Evolutionary conservation across 2,888 invertebrate species (phyloP).

Genomic region (Zygothrica quintamaculata): DNA sequence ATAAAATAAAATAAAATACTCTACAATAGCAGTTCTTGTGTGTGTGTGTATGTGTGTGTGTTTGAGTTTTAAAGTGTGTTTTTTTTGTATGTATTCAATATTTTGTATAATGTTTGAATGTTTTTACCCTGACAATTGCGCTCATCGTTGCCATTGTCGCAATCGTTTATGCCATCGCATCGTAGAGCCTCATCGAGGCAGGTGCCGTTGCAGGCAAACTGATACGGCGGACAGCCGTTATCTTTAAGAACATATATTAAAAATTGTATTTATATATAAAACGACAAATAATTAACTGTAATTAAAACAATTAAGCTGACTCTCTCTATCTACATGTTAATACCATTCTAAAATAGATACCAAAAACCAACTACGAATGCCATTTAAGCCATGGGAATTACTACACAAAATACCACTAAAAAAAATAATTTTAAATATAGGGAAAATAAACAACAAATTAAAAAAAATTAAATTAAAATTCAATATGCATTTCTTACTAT

Average conservation of each 20-base stretch:
- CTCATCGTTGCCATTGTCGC: constrained; percentile 86
- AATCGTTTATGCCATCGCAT: constrained; percentile 87
- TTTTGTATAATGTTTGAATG: constrained; percentile 11
- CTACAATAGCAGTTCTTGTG: neutral
- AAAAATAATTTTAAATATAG: neutral
- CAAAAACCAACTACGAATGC: constrained; percentile 12
- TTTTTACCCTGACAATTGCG: constrained; percentile 81
- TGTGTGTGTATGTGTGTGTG: constrained; percentile 7
- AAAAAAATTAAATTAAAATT: neutral
- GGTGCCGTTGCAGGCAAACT: constrained; percentile 82
- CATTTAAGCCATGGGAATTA: neutral
- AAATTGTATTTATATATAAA: constrained; percentile 22
- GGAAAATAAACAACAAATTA: neutral
- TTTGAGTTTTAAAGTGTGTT: constrained; percentile 4
- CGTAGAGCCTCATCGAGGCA: constrained; percentile 84
- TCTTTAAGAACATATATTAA: constrained; percentile 40
- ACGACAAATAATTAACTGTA: constrained; percentile 6
- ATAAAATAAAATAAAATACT: constrained; percentile 1
- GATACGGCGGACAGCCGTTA: constrained; percentile 39
- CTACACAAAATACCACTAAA: constrained; percentile 1
- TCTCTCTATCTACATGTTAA: neutral
- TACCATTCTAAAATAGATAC: neutral
- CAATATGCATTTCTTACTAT: neutral
- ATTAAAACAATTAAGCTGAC: neutral
- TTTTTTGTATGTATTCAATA: constrained; percentile 1